Conservation (phyloP, 2,888 invertebrate genomes). For the Dinocampus coccinellae region DNA sequence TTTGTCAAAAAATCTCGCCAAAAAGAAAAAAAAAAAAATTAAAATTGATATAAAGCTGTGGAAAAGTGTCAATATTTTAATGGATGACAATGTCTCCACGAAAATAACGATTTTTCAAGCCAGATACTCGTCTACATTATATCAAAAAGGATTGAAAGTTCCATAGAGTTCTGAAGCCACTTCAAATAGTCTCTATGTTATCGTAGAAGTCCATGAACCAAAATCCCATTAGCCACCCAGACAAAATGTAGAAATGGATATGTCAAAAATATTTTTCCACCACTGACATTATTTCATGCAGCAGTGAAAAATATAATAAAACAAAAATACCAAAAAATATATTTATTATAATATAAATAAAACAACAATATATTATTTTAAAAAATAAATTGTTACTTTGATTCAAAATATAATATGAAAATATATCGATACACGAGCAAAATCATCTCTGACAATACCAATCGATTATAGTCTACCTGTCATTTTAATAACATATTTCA, state of each 20-base stretch:
- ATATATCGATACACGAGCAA: neutral
- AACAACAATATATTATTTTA: neutral
- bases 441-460: neutral
- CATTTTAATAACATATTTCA: too few species aligned
- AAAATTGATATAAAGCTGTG: neutral
- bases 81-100: neutral
- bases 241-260: neutral
- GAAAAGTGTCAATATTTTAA: neutral
- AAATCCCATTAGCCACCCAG: neutral
- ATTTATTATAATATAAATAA: neutral
- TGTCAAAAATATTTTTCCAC: neutral
- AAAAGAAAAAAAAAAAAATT: neutral
- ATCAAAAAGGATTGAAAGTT: neutral
- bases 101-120: neutral
- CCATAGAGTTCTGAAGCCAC: neutral
- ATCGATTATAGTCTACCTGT: too few species aligned
- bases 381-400: too few species aligned
- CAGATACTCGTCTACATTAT: neutral
- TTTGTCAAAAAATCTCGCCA: neutral
- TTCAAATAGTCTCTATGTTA: neutral
- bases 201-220: neutral
- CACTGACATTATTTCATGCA: neutral
- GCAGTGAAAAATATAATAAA: neutral
- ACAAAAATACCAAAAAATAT: neutral
- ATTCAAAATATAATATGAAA: neutral